phyloP scores from a whole-genome alignment of 1,140 invertebrate genomes.

The Aphidius ervi region DNA sequence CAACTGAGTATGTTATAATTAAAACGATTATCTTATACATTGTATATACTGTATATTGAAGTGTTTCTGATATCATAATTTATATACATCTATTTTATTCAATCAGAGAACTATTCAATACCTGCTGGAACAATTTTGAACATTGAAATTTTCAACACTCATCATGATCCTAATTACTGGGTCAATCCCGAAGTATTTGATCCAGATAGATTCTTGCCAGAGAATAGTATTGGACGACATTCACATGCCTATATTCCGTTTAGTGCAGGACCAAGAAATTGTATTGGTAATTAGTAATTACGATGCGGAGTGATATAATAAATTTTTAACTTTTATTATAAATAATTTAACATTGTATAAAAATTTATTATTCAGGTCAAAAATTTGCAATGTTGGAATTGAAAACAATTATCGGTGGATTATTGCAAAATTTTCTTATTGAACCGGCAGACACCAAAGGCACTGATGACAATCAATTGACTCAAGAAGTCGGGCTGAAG shows the following conservation, averaged over 20 bases:
- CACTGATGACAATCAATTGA: conserved; percentile 28
- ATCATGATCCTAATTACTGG: conserved; percentile 53
- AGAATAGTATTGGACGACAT: conserved; percentile 53
- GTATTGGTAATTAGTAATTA: conserved; percentile 69
- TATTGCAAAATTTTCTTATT: conserved; percentile 63
- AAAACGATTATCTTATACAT: too few relatives aligned
- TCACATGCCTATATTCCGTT: conserved; percentile 64
- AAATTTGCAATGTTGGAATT: conserved; percentile 77
- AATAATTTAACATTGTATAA: too few relatives aligned
- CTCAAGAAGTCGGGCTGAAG: conserved; percentile 36
- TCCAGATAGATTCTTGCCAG: conserved; percentile 54
- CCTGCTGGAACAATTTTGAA: conserved; percentile 27
- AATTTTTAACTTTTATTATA: too few relatives aligned
- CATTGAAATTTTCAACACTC: conserved; percentile 45
- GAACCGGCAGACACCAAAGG: conserved; percentile 35
- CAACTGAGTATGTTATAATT: conserved; percentile 23
- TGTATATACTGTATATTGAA: too few relatives aligned
- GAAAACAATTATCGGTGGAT: conserved; percentile 63
- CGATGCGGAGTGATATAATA: too few relatives aligned
- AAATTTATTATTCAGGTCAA: conserved; percentile 54
- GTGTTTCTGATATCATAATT: too few relatives aligned
- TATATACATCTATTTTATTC: too few relatives aligned
- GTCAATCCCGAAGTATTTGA: conserved; percentile 22
- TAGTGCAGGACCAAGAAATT: conserved; percentile 69
- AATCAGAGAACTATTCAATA: conserved; percentile 17